Evolutionary conservation across 1,140 invertebrate genomes (phyloP), one percentile per base, ranked within the genome.

Genomic region (Drosophila parabipectinata): DNA sequence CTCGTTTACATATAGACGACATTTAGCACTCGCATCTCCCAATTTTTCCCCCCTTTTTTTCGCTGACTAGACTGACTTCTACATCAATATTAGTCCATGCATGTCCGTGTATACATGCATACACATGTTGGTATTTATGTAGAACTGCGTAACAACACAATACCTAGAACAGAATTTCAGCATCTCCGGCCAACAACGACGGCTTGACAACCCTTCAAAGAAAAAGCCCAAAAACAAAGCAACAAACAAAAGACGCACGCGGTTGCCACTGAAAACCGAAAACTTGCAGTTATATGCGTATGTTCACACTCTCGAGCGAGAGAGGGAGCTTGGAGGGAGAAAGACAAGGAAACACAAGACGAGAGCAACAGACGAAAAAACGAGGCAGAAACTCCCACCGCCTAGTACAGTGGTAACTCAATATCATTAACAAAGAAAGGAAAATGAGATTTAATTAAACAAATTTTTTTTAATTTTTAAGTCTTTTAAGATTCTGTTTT

Each of bases 1-100:
- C 62, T 56, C 61, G 28, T 66, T 69, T 56, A 69, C 66, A 69
- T 69, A 69, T 28, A 63, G 34, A 30, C 39, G 12, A 28, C 21
- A 47, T 44, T 37, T 5, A 34, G 52, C 30, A 24, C 44, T 21
- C 21, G 4, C 9, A 21, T 58, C 12, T 1, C 15, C 30, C 32
- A 15, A 28, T 37, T 34, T 34, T 47, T 2, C 8, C 30, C 39
- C 34, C 15, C 28, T 24, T 56, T 47, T 24, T 56, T 47, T 55
- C 18, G 14, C 53, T 41, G 59, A 62, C 59, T 73, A 52, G 61
- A 58, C 34, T 68, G 15, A 32, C 69, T 72, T 54, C 41, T 52
- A 60, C 60, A 67, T 77, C 39, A 58, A 78, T 72, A 77, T 66
- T 54, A 72, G 53, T 77, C 64, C 62, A 66, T 55, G 74, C 77